Evolutionary conservation across 1,140 invertebrate genomes (phyloP).

Genomic region (Fopius arisanus): DNA sequence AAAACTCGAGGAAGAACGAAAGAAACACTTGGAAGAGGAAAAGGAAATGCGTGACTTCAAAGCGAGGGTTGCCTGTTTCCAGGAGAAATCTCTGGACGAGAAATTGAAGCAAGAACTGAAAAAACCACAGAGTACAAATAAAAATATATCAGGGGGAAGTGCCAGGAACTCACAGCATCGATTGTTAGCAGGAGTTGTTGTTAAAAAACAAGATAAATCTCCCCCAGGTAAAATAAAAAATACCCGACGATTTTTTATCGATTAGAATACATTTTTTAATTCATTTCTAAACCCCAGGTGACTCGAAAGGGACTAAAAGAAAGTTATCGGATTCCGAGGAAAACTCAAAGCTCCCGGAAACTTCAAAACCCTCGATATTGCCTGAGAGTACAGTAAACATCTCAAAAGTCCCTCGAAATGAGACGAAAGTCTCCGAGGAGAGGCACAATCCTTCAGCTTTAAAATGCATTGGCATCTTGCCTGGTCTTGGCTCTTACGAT

Average conservation of each 20-base stretch:
- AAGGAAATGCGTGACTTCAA: slow-evolving; percentile 85
- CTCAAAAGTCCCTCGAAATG: background rate
- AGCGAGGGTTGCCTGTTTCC: slow-evolving; percentile 77
- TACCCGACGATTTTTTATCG: too few species aligned
- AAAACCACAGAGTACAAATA: slow-evolving; percentile 48
- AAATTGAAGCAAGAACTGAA: slow-evolving; percentile 68
- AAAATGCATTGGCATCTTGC: slow-evolving; percentile 78
- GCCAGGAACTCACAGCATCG: slow-evolving; percentile 66
- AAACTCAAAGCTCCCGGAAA: slow-evolving; percentile 41
- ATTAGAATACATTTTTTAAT: background rate
- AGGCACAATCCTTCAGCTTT: slow-evolving; percentile 9
- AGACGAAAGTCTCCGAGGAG: background rate
- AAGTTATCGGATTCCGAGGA: slow-evolving; percentile 69
- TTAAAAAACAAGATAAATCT: slow-evolving; percentile 67
- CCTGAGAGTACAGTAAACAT: slow-evolving; percentile 28
- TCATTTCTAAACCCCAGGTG: slow-evolving; percentile 43
- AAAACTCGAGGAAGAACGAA: slow-evolving; percentile 83
- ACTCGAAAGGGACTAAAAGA: slow-evolving; percentile 63
- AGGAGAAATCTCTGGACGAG: slow-evolving; percentile 78
- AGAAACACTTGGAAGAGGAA: slow-evolving; percentile 82
- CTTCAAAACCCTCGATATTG: slow-evolving; percentile 25
- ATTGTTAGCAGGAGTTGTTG: slow-evolving; percentile 69
- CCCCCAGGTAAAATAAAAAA: slow-evolving; percentile 55
- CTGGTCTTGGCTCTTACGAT: slow-evolving; percentile 78
- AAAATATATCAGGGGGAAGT: slow-evolving; percentile 48